phyloP scores from a whole-genome alignment of 2,888 invertebrate species.

The Philopedon plagiatum region DNA sequence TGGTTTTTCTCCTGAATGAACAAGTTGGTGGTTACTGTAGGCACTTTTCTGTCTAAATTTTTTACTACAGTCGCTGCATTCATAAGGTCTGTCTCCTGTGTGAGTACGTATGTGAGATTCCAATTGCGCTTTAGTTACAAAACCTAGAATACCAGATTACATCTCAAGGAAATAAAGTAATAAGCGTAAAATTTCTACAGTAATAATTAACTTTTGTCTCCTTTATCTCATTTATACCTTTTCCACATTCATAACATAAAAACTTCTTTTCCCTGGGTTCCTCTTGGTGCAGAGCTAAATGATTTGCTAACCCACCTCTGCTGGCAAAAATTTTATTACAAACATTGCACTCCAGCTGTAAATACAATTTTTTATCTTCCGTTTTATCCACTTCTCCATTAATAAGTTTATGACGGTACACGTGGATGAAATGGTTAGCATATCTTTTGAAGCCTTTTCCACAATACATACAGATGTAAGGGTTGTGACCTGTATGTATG shows the following conservation, averaged over 20 bases:
- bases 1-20: constrained; percentile 42
- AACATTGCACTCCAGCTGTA: constrained; percentile 45
- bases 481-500: constrained; percentile 49
- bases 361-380: constrained; percentile 41
- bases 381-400: constrained; percentile 42
- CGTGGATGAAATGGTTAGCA: constrained; percentile 47
- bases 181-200: too few species aligned
- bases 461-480: constrained; percentile 50
- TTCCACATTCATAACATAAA: constrained; percentile 50
- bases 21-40: constrained; percentile 40
- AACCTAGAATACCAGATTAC: constrained; percentile 25
- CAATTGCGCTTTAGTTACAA: constrained; percentile 44
- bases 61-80: constrained; percentile 51
- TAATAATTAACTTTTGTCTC: background rate
- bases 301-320: constrained; percentile 46
- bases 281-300: constrained; percentile 43
- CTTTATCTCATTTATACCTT: constrained; percentile 26
- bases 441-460: constrained; percentile 51
- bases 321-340: constrained; percentile 51
- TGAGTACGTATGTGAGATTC: constrained; percentile 48
- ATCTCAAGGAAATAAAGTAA: too few species aligned
- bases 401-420: constrained; percentile 43
- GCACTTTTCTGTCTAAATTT: constrained; percentile 48
- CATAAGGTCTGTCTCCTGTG: constrained; percentile 48
- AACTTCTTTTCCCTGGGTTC: constrained; percentile 40